Evolutionary conservation across 2,888 invertebrate species (phyloP).

Genomic region (Criorhina ranunculi): DNA sequence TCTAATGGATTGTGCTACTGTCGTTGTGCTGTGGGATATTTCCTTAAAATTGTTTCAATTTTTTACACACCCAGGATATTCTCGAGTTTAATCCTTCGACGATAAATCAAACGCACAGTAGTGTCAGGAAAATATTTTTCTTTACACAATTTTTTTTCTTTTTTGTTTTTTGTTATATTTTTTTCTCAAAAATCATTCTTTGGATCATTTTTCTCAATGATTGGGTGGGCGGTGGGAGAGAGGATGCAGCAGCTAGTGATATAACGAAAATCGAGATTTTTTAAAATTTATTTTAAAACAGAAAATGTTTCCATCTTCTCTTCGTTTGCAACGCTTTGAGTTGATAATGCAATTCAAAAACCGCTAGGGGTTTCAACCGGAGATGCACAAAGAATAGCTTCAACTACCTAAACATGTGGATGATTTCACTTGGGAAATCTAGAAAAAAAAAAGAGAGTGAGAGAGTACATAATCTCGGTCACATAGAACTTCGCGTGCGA

Average conservation of each 20-base stretch:
- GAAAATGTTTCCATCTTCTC: slow-evolving; percentile 41
- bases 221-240: not conserved
- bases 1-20: slow-evolving; percentile 26
- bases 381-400: slow-evolving; percentile 13
- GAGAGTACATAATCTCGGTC: slow-evolving; percentile 49
- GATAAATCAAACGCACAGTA: slow-evolving; percentile 72
- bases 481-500: slow-evolving; percentile 49
- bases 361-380: slow-evolving; percentile 30
- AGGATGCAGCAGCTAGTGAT: too few relatives aligned
- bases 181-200: slow-evolving; percentile 45
- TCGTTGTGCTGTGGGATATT: slow-evolving; percentile 3
- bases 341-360: slow-evolving; percentile 61
- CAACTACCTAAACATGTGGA: not conserved
- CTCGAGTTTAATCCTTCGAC: slow-evolving; percentile 48
- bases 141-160: slow-evolving; percentile 33
- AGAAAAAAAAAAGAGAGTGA: not conserved
- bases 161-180: slow-evolving; percentile 21
- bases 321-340: slow-evolving; percentile 31
- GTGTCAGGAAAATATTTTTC: slow-evolving; percentile 70
- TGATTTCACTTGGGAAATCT: slow-evolving; percentile 57
- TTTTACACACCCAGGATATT: slow-evolving; percentile 28
- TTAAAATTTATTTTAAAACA: slow-evolving; percentile 68
- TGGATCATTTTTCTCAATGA: slow-evolving; percentile 49
- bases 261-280: too few relatives aligned
- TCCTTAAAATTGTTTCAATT: slow-evolving; percentile 60